Percentiles rank a stretch among this genome's conserved stretches.
Evolutionary conservation across 2,797 vertebrate genomes (phyloP).

Genomic region (Pelochelys cantorii): DNA sequence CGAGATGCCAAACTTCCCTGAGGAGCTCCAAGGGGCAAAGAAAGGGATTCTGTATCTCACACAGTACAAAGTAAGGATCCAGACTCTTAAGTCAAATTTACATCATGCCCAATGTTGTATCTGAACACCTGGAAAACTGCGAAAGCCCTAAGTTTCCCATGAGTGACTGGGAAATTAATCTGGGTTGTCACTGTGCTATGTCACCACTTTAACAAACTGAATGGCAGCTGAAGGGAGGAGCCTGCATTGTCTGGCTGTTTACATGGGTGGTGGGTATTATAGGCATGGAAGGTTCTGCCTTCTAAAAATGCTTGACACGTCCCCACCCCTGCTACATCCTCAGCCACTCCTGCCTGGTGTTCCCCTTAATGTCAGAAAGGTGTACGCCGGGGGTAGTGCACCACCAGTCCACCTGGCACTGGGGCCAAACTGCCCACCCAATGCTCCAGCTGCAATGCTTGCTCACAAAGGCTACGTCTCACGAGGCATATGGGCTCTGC

Average conservation of each 20-base stretch:
- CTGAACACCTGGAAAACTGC: neutral
- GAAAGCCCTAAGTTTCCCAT: neutral
- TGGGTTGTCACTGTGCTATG: neutral
- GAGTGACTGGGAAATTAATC: neutral
- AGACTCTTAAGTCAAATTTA: neutral
- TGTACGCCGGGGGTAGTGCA: no score
- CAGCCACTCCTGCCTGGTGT: no score
- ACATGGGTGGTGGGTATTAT: no score
- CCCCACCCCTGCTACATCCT: no score
- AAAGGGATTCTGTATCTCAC: slow-evolving; percentile 31
- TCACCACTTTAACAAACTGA: neutral
- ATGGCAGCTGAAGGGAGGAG: neutral
- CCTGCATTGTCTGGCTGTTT: neutral
- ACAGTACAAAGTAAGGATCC: slow-evolving; percentile 23
- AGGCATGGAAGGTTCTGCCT: no score
- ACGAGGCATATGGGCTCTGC: no score
- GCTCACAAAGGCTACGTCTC: no score
- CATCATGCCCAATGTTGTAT: neutral
- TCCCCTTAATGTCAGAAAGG: no score
- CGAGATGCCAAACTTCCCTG: neutral
- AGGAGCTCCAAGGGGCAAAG: slow-evolving; percentile 13
- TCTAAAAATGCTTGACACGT: no score
- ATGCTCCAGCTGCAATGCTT: no score
- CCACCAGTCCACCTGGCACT: no score
- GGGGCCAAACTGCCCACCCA: no score